A percentile compares a stretch with the other conserved stretches of the same genome.
Evolutionary conservation across 2,113 vertebrate genomes (phyloP).

Genomic region (Centropristis striata): DNA sequence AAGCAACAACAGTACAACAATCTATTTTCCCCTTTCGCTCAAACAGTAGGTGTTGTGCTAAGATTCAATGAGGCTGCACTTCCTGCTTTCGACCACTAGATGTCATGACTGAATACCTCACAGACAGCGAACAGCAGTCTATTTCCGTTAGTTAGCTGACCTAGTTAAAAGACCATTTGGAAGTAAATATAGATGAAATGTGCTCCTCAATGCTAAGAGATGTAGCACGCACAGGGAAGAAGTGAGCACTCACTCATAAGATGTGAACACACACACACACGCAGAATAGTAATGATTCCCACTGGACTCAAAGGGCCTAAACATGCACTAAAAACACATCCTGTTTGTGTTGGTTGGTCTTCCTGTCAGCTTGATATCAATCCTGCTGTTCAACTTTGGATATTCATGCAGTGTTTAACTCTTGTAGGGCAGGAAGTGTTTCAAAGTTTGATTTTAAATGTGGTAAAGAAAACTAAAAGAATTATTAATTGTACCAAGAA

Average conservation of each 20-base stretch:
- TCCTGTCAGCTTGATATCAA: constrained; percentile 64
- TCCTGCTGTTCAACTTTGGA: constrained; percentile 28
- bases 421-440: neutral
- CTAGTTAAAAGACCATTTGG: constrained; percentile 82
- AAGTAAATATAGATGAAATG: constrained; percentile 81
- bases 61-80: constrained; percentile 28
- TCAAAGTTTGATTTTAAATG: constrained; percentile 11
- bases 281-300: constrained; percentile 58
- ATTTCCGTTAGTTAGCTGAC: constrained; percentile 79
- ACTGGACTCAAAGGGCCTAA: constrained; percentile 58
- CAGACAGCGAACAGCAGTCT: constrained; percentile 41
- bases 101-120: constrained; percentile 52
- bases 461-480: neutral
- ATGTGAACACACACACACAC: constrained; percentile 32
- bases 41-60: neutral
- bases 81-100: constrained; percentile 68
- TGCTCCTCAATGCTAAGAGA: constrained; percentile 66
- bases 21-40: neutral
- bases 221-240: constrained; percentile 46
- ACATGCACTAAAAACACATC: constrained; percentile 69
- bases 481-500: neutral
- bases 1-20: neutral
- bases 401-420: constrained; percentile 29
- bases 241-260: constrained; percentile 21
- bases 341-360: constrained; percentile 76